Percentiles rank a stretch among this genome's conserved stretches.
Conservation (phyloP, 2,888 invertebrate species). For the Conistra vaccinii region DNA sequence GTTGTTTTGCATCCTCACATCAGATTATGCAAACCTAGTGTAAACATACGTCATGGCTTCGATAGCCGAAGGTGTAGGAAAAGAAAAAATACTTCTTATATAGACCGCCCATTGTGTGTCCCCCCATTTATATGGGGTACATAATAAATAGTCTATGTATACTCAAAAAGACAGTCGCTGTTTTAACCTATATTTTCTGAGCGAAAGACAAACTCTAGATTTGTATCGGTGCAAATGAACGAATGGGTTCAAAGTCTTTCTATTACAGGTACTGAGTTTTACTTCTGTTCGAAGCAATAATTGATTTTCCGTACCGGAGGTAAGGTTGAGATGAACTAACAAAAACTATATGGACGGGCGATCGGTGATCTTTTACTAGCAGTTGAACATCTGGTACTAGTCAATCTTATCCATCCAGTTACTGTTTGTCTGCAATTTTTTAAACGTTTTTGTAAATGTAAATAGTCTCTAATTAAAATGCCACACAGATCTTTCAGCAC, state of each 20-base stretch:
- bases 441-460: too few relatives aligned
- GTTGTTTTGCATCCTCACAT: constrained; percentile 56
- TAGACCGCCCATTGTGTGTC: too few relatives aligned
- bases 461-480: neutral
- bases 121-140: too few relatives aligned
- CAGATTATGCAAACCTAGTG: constrained; percentile 51
- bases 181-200: neutral
- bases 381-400: neutral
- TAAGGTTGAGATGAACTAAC: neutral
- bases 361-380: neutral
- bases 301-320: neutral
- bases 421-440: too few relatives aligned
- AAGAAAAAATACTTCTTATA: neutral
- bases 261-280: neutral
- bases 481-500: neutral
- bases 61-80: neutral
- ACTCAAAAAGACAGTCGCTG: neutral
- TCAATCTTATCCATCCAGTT: neutral
- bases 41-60: constrained; percentile 38
- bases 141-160: too few relatives aligned
- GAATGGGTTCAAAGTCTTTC: neutral
- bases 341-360: too few relatives aligned
- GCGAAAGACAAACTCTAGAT: neutral
- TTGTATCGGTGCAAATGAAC: neutral
- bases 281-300: neutral